Base-by-base conservation (phyloP, 2,888 invertebrate genomes). In the Camptogramma bilineatum region DNA sequence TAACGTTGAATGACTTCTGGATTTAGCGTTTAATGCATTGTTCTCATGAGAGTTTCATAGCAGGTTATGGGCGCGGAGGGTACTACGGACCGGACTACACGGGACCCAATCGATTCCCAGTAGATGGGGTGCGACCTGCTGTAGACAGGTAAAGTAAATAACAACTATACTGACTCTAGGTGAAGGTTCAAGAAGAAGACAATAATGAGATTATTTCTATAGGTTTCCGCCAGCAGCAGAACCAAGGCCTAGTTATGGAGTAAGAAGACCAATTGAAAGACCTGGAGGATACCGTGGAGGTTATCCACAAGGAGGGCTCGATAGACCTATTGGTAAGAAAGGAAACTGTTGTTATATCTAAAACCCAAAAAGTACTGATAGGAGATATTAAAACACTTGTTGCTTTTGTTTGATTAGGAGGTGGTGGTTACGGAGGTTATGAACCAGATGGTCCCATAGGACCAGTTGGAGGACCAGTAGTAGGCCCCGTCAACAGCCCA, bases 281-380 rank as follows among this genome's bases (percentile, higher is more conserved):
- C 93, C 93, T 7, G 89, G 87, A 71, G 94, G 94, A 34, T 94
- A 94, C 76, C 89, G 94, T 1, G 94, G 93, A 58, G 88, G 87
- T 31, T 93, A 93, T 73, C 91, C 94, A 21, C 87, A 89, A 47
- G 82, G 86, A 52, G 91, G 90, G 63, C 78, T 91, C 70, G 87
- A 87, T 56, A 81, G 91, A 73, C 92, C 91, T 0, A 81, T 90
- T 50, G 86, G 91, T 91, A 81, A 73, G 71, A 34, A 21, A 59
- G 5, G 16, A 17, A 44, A 39, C 34, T n/a, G 4, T 39, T 47
- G 5, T 19, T 5, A 19, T 21, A 56, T 2, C 44, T 13, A 31
- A 54, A 17, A 13, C 10, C 3, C 17, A 28, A n/a, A 44, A 46
- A 46, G 17, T 8, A 13, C 46, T 3, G n/a, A 24, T 5, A 5